Evolutionary conservation across 2,113 vertebrate genomes (phyloP).

Genomic region (Gorsachius goisagi): DNA sequence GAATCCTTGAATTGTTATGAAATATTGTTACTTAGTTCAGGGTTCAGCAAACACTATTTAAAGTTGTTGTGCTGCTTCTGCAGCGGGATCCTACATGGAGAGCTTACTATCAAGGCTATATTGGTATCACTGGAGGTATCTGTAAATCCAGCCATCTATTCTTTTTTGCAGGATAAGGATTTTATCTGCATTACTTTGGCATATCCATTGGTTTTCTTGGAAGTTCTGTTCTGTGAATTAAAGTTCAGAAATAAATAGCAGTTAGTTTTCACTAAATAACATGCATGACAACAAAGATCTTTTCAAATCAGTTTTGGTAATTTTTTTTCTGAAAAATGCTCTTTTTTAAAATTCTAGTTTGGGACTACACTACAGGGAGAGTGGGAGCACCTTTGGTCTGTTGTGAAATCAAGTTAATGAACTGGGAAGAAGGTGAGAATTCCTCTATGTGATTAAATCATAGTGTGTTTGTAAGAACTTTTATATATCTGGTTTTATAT

Average conservation of each 20-base stretch:
- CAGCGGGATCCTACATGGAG: accelerated
- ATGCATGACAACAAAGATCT: background rate
- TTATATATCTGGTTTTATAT: background rate
- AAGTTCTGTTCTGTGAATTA: background rate
- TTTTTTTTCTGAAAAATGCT: background rate
- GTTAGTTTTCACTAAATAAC: background rate
- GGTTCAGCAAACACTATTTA: background rate
- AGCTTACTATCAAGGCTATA: background rate
- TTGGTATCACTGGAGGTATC: background rate
- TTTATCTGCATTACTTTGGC: background rate
- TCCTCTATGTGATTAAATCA: background rate
- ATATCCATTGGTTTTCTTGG: background rate
- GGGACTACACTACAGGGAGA: constrained; percentile 94
- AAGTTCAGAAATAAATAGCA: background rate
- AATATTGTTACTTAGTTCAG: background rate
- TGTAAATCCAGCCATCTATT: background rate
- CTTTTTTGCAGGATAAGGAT: background rate
- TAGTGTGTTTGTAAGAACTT: background rate
- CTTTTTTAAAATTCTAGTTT: constrained; percentile 73
- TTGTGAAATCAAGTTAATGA: constrained; percentile 90
- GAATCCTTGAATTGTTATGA: background rate
- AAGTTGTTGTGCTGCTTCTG: background rate
- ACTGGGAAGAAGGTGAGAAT: constrained; percentile 93
- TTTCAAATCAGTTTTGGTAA: background rate
- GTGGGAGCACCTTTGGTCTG: constrained; percentile 93